Base-by-base conservation (phyloP, 2,888 invertebrate species). In the Actias luna region DNA sequence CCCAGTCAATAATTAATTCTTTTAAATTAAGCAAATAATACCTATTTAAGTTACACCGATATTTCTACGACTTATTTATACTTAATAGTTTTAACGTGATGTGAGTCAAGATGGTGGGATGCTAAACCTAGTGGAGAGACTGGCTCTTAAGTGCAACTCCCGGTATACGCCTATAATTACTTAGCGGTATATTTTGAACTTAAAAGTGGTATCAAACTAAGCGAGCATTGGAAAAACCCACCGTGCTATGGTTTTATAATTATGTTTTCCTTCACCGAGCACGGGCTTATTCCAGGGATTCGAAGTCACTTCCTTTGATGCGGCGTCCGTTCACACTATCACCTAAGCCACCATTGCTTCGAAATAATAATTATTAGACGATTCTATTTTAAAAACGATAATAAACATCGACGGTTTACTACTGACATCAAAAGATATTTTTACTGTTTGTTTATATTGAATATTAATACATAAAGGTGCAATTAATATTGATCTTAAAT, bases 401-500 rank as follows among this genome's bases (percentile, higher is more conserved):
- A 61, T 42, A 57, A 29, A 55, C 59, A 55, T 63, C 29, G 63
- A 18, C 22, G 18, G 29, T 63, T 63, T 63, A 62, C 50, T 14
- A 22, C 36, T 33, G 12, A 63, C 29, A 63, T 63, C 59, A 63
- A 63, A 63, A 52, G 25, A 52, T 31, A 55, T 18, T 63, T 61
- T 63, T 63, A 63, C 25, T 39, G 59, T 59, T 63, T 63, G 58
- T 62, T 62, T 62, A 55, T 29, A 36, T 22, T 42, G 18, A 59
- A 63, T 3, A 42, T 59, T 59, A 42, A 59, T 36, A 59, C 39
- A n/a, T 55, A 59, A 63, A 63, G 59, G 59, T 63, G 55, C 39
- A 63, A 63, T 59, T 63, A 63, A 63, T 63, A 55, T 59, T 55
- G 59, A 55, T 52, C 52, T 63, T 27, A 59, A 36, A 36, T 29